Evolutionary conservation across 2,888 invertebrate genomes (phyloP), one percentile per base, ranked within the genome.

Genomic region (Dolichopus griseipennis): DNA sequence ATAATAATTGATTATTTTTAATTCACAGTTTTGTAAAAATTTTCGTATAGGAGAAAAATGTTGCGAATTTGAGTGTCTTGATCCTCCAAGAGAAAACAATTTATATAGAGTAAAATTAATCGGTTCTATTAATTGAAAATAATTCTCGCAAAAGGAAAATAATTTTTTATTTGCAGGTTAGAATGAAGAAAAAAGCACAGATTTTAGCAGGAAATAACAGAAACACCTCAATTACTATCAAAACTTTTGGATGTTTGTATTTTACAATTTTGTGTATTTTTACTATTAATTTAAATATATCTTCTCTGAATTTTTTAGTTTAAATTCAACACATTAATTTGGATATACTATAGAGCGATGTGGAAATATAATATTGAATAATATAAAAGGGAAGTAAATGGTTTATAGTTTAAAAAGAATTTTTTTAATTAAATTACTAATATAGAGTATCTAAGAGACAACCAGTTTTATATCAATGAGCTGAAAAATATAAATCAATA

Each of bases 21-120:
- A 2, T 64, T 34, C 85, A 18, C 18, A 93, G 93, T 91, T 89
- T 83, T 93, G 93, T 84, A 90, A 90, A 79, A 90, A 89, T 77
- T 93, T 92, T 81, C 86, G 91, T 66, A 90, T 91, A 66, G 92
- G 92, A 67, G 89, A 89, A 77, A 85, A 90, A 70, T 95, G 95
- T 83, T 95, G 95, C 79, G 91, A 94, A 78, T 95, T 94, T 81
- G 89, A 90, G 77, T 95, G 95, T 80, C 84, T 93, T 74, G 92
- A 93, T 81, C 88, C 88, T 0, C 88, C 88, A 0, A 89, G 88
- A 0, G 86, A 89, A 74, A 87, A 87, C 77, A 83, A 81, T 68
- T 79, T 84, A 66, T 87, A 87, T 79, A 77, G 81, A 80, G 69
- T 70, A 72, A 70, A 33, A 12, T 8, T 62, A 65, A 61, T 20